Evolutionary conservation across 2,113 vertebrate species (phyloP).

Genomic region (Plecotus auritus): DNA sequence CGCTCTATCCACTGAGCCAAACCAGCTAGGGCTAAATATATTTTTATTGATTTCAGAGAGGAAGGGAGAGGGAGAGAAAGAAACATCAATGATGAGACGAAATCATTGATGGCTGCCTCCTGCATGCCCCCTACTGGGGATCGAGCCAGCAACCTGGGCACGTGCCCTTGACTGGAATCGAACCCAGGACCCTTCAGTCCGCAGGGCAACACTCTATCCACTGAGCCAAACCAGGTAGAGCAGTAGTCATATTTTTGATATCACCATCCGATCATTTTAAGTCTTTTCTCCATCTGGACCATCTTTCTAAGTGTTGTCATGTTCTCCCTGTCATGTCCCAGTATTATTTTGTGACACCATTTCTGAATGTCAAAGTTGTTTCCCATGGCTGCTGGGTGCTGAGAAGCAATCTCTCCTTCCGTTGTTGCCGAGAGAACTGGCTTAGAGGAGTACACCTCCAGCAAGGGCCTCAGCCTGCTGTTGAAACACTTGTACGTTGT

Average conservation of each 20-base stretch:
- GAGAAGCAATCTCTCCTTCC: background rate
- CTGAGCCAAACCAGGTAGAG: too few relatives aligned
- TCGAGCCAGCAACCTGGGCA: too few relatives aligned
- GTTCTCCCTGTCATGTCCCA: background rate
- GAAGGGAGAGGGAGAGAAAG: too few relatives aligned
- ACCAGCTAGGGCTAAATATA: too few relatives aligned
- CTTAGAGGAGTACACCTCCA: background rate
- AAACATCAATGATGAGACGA: too few relatives aligned
- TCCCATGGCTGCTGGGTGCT: background rate
- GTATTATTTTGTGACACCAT: background rate
- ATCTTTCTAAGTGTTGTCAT: background rate
- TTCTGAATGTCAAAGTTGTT: background rate
- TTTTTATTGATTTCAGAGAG: too few relatives aligned
- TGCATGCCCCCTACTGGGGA: too few relatives aligned
- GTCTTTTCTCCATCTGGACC: background rate
- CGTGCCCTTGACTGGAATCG: too few relatives aligned
- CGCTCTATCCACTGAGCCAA: too few relatives aligned
- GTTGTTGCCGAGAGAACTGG: background rate
- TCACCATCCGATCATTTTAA: background rate
- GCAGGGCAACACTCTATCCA: too few relatives aligned
- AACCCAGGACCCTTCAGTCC: too few relatives aligned
- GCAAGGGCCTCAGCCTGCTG: background rate
- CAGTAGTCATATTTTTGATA: background rate
- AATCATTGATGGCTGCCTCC: too few relatives aligned
- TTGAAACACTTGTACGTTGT: background rate